These are phyloP conservation scores for Cotesia vestalis DNA, from an alignment of 1,140 invertebrate genomes.

Conservation along the genomic window DNA sequence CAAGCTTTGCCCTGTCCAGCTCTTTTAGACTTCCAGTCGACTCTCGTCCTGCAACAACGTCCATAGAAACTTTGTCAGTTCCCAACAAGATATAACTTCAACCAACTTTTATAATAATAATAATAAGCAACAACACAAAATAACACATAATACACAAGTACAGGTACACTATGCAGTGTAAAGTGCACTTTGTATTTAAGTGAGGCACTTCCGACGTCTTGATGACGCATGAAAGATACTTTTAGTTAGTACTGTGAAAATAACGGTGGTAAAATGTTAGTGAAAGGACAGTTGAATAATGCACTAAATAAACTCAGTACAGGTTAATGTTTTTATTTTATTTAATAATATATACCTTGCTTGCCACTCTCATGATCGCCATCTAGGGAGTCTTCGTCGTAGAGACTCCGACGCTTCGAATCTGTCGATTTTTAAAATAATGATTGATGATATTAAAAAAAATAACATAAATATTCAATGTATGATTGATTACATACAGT, in stretches of 20 bases:
- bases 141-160: neutral
- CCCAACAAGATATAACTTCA: no score
- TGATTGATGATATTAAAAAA: conserved; percentile 40
- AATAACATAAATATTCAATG: conserved; percentile 23
- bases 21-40: conserved; percentile 58
- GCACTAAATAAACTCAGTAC: neutral
- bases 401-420: conserved; percentile 63
- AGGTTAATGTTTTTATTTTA: neutral
- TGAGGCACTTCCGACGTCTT: neutral
- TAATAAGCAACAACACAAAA: neutral
- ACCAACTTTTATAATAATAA: neutral
- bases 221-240: conserved; percentile 7
- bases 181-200: no score
- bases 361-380: conserved; percentile 60
- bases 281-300: conserved; percentile 4
- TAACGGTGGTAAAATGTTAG: neutral
- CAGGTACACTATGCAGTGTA: neutral
- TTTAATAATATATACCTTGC: conserved; percentile 55
- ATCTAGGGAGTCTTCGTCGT: conserved; percentile 64
- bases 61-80: no score
- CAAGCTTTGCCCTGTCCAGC: conserved; percentile 65
- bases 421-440: conserved; percentile 58
- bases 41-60: conserved; percentile 55
- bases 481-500: neutral
- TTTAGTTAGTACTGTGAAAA: neutral